Conservation (phyloP, 2,797 vertebrate genomes). For the Micrastur ruficollis region DNA sequence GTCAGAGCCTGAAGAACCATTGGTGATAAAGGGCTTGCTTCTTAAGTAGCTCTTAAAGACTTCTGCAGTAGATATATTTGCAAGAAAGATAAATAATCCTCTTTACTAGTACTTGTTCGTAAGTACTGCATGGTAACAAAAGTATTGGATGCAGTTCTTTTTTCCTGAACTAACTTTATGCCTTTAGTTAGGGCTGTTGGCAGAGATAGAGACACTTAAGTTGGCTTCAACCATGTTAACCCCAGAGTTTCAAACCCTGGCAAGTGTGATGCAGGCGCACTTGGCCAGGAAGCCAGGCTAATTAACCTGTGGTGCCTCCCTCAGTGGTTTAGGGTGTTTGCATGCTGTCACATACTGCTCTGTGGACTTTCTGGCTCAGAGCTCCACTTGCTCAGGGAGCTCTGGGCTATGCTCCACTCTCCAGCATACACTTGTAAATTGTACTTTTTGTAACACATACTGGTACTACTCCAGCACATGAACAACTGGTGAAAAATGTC, state of each 20-base stretch:
- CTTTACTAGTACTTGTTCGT: background rate
- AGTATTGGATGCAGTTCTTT: background rate
- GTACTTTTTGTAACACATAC: background rate
- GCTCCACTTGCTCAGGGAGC: background rate
- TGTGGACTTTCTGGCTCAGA: background rate
- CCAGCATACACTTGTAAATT: background rate
- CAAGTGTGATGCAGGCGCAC: accelerated
- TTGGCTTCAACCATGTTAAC: background rate
- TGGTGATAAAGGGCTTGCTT: background rate
- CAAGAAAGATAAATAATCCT: background rate
- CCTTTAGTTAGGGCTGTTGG: background rate
- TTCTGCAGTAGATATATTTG: background rate
- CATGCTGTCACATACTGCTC: background rate
- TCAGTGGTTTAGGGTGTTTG: background rate
- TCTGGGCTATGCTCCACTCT: background rate
- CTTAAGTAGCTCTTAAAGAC: background rate
- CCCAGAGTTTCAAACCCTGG: background rate
- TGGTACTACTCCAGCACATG: background rate
- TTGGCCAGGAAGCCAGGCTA: background rate
- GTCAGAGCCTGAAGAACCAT: background rate
- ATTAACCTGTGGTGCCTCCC: background rate
- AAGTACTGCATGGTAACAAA: background rate
- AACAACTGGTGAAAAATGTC: background rate
- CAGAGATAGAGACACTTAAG: background rate
- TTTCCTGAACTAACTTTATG: background rate